Base-by-base conservation (phyloP, 1,140 invertebrate genomes). In the Cryptotermes secundus region DNA sequence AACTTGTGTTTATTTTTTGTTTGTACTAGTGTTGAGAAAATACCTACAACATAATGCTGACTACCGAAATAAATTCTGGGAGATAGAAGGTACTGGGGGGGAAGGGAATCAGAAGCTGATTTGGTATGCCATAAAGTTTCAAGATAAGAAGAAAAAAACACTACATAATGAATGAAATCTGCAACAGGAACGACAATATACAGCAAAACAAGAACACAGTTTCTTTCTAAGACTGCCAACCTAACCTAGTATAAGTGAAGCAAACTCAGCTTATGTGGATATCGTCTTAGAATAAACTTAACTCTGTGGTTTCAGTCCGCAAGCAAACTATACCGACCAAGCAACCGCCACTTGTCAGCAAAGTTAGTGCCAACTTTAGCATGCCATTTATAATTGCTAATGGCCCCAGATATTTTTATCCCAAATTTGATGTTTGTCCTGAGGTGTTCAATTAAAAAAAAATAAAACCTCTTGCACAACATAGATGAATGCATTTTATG, bases 21-120 rank as follows among this genome's bases (percentile, higher is more conserved):
- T 24, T 65, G 34, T 84, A 86, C 24, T 81, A 88, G 88, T 88
- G 24, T 81, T 88, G 34, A 72, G 83, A 53, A 88, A 89, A 82
- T 87, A 88, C 86, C 87, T 89, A 72, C 84, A 86, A 83, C 49
- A 86, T n/a, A 83, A 86, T 59, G 86, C 86, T 1, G 83, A 85
- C 49, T 85, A 88, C 12, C 53, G 53, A 59, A 72, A 65, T 36
- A 12, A 36, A 31, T 35, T 90, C 72, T 89, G 89, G 89, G 90
- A 89, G 86, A 86, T 89, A 59, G 86, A 88, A 84, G 87, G 88
- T 45, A 88, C 87, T 83, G 89, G 89, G 42, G 86, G 83, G 36
- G 85, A 85, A 34, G 87, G 86, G 22, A 87, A 87, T 83, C 86
- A 85, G 84, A 86, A 87, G 84, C 59, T 88, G 36, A 85, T 88